A percentile compares a stretch with the other conserved stretches of the same genome.
These are phyloP conservation scores for Vollenhovia emeryi DNA, from an alignment of 1,140 invertebrate species.

Conservation along the genomic window DNA sequence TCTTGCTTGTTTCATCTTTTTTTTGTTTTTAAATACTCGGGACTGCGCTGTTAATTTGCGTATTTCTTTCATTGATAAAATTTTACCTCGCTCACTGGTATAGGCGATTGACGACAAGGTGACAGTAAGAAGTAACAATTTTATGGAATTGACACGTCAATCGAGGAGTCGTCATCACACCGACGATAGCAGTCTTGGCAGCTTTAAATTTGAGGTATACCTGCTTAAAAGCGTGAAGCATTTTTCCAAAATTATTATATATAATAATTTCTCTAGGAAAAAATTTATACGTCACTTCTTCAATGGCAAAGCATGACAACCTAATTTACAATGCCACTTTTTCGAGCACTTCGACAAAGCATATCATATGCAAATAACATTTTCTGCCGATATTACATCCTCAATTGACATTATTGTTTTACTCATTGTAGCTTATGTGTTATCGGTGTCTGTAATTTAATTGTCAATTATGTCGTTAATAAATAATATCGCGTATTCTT, in stretches of 20 bases:
- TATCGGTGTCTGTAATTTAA: constrained; percentile 5
- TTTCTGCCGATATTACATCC: background rate
- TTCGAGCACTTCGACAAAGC: background rate
- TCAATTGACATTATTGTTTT: constrained; percentile 4
- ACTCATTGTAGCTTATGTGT: background rate
- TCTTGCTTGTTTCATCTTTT: background rate
- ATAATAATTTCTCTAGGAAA: background rate
- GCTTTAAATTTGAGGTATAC: constrained; percentile 89
- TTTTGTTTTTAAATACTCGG: background rate
- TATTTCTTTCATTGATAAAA: constrained; percentile 54
- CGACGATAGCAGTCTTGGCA: constrained; percentile 90
- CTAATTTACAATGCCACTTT: background rate
- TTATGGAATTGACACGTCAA: constrained; percentile 83
- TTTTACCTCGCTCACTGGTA: constrained; percentile 58
- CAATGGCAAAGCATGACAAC: too few relatives aligned
- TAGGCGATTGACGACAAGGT: constrained; percentile 82
- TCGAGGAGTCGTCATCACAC: constrained; percentile 88
- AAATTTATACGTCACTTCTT: too few relatives aligned
- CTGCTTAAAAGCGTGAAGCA: constrained; percentile 9
- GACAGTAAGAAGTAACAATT: constrained; percentile 83
- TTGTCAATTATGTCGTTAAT: background rate
- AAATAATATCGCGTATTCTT: background rate
- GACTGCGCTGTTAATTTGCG: background rate
- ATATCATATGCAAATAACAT: constrained; percentile 23
- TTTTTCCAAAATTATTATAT: background rate